Conservation (phyloP, 2,797 vertebrate species). For the Podarcis siculus region DNA sequence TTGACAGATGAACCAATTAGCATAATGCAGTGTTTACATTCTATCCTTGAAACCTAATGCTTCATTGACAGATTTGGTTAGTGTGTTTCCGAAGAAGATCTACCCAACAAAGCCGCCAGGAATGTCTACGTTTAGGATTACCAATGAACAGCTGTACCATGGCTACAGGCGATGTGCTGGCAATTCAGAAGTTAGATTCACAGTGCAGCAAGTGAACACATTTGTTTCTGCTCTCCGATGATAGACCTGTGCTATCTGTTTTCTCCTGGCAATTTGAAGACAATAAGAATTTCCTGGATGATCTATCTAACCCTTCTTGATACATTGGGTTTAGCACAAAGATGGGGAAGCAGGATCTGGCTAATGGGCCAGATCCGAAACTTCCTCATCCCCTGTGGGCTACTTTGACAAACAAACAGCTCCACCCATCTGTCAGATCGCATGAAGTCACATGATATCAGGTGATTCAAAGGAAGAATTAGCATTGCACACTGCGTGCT, state of each 20-base stretch:
- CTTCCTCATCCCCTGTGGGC: background rate
- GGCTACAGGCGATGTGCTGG: background rate
- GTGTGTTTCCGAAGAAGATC: slow-evolving; percentile 5
- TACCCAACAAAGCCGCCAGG: background rate
- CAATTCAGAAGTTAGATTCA: background rate
- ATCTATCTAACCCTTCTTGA: background rate
- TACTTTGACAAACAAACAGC: background rate
- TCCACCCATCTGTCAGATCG: background rate
- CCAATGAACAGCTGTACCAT: background rate
- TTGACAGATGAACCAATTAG: slow-evolving; percentile 21
- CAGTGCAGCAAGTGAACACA: background rate
- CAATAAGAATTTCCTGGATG: background rate
- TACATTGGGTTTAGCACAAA: background rate
- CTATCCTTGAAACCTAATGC: background rate
- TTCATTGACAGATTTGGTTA: background rate
- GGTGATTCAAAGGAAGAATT: background rate
- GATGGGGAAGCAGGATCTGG: background rate
- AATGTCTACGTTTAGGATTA: background rate
- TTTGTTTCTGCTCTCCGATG: background rate
- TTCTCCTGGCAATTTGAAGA: background rate
- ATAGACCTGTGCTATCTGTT: background rate
- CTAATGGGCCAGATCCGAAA: no score
- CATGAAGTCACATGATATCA: background rate
- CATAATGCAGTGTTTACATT: background rate
- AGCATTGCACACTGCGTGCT: no score